These are phyloP conservation scores for Philypnodon macrostomus DNA, from an alignment of 2,797 vertebrate species.

Conservation along the genomic window DNA sequence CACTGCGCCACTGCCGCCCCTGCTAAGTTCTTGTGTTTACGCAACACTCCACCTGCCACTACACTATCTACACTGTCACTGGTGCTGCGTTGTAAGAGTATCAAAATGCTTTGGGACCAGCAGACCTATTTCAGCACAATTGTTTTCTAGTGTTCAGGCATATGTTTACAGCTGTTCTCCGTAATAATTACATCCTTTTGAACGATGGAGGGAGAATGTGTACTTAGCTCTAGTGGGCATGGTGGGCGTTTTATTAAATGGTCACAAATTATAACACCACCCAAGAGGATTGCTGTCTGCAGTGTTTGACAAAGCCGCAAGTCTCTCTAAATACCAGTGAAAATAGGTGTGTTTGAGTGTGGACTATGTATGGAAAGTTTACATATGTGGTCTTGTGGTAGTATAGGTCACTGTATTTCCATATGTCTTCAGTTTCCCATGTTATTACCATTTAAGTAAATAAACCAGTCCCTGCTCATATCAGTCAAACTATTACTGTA, in stretches of 20 bases:
- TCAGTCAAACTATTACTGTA: too few species aligned
- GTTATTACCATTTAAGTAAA: slow-evolving; percentile 3
- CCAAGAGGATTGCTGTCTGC: slow-evolving; percentile 3
- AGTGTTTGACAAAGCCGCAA: slow-evolving; percentile 12
- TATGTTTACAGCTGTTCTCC: slow-evolving; percentile 37
- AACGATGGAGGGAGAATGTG: slow-evolving; percentile 10
- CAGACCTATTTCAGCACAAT: slow-evolving; percentile 17
- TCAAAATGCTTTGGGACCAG: slow-evolving; percentile 23
- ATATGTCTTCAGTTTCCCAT: not conserved
- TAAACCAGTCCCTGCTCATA: not conserved
- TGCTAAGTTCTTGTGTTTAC: slow-evolving; percentile 11
- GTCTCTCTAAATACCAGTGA: slow-evolving; percentile 12
- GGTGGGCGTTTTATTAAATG: slow-evolving; percentile 38
- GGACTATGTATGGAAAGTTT: slow-evolving; percentile 6
- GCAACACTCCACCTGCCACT: slow-evolving; percentile 18
- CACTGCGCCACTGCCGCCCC: too few species aligned
- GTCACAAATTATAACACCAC: slow-evolving; percentile 16
- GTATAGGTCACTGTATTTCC: slow-evolving; percentile 11
- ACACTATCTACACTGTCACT: slow-evolving; percentile 21
- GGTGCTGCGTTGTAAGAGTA: slow-evolving; percentile 16
- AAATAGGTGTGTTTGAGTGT: slow-evolving; percentile 3
- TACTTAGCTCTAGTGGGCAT: slow-evolving; percentile 15
- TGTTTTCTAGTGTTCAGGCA: slow-evolving; percentile 19
- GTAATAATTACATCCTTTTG: slow-evolving; percentile 40
- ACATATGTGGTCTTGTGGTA: slow-evolving; percentile 7